Base-by-base conservation (phyloP, 1,140 invertebrate species). In the Orius insidiosus region DNA sequence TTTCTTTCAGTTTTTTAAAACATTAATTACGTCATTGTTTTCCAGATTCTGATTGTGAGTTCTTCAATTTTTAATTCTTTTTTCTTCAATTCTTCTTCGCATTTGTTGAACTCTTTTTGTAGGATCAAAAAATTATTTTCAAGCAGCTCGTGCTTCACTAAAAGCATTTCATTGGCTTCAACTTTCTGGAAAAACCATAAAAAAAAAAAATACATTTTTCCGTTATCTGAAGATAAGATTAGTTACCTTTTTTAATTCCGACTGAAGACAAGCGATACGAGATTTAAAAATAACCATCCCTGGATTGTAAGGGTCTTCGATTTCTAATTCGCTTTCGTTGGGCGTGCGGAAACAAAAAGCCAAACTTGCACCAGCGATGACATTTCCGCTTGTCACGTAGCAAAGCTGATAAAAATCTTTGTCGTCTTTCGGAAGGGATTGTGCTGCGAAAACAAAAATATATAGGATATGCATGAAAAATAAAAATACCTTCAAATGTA, bases 401-500 rank as follows among this genome's bases (percentile, higher is more conserved):
- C 54, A 56, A 1, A 56, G 35, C 18, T 56, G 54, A 43, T 56
- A 56, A 6, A 54, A 45, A 16, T 52, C 40, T 6, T 16, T 30
- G 3, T 19, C 41, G 34, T 54, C 52, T 47, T 56, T 56, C 1
- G 54, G 53, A 1, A 56, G 37, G 13, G 13, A 15, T 15, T 48
- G 40, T 30, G 49, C 54, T 56, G 50, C n/a, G n/a, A 19, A 53
- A 51, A 39, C 19, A 38, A 41, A 37, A 24, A 37, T 10, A 1
- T 18, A 7, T 6, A 46, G 15, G 32, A 2, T 42, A 7, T 16
- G 10, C 45, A 10, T 5, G 43, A 34, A 33, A 33, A 33, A 33
- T 33, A 33, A 33, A 33, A 7, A 33, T 15, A 43, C 41, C 41
- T 30, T 30, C 31, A n/a, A 43, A 43, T 3, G 41, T 43, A 18